Base-by-base conservation (phyloP, 2,888 invertebrate species). In the Steinernema carpocapsae region DNA sequence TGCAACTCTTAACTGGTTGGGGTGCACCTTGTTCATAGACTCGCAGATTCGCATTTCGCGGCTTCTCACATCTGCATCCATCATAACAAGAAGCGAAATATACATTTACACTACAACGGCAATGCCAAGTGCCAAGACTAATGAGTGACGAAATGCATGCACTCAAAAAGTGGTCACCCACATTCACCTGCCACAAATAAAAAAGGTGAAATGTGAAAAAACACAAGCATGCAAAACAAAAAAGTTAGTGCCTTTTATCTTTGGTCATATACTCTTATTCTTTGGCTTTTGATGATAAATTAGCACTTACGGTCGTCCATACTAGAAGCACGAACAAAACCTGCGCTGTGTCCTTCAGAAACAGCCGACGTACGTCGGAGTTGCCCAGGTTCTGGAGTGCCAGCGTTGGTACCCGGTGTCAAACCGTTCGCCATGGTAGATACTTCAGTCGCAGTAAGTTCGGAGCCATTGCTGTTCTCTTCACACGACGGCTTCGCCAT, bases 271-370 rank as follows among this genome's bases (percentile, higher is more conserved):
- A 32, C 32, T 64, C 32, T n/a, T 4, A 14, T 48, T n/a, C n/a
- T n/a, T n/a, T n/a, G n/a, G n/a, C n/a, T n/a, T n/a, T 48, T 48
- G 17, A 19, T 48, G 37, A 48, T n/a, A 32, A 48, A 29, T 29
- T 48, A 46, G 46, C 2, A 76, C 78, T 72, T 76, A 80, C 80
- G 26, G 45, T 80, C 80, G 56, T 80, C 80, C 42, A 80, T 77
- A 51, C 80, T 80, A 64, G 64, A 64, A 29, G 64, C 64, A 64
- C 64, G 64, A 64, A 64, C 64, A 64, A 64, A 64, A 64, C 64
- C 64, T 26, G 64, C 64, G 29, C 19, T 64, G 19, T 64, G 24
- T 32, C 64, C 64, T 32, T 64, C 64, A 17, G 64, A 64, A 17
- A 32, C 32, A 26, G 32, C 64, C 29, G 32, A 32, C 17, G 32